Evolutionary conservation across 2,888 invertebrate genomes (phyloP), one percentile per base, ranked within the genome.

Genomic region (Machimus atricapillus): DNA sequence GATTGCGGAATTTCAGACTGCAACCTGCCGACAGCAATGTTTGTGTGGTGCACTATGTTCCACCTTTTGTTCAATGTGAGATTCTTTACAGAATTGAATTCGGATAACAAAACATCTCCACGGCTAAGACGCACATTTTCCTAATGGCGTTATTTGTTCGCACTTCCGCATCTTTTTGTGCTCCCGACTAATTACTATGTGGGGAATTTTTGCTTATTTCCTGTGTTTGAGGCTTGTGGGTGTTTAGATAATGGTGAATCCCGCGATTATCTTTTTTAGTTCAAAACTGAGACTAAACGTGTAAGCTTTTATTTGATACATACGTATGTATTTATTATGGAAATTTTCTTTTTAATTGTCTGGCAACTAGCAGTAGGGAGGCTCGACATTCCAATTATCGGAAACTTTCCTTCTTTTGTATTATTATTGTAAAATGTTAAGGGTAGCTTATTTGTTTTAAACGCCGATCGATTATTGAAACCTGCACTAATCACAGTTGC

Each of bases 41-140:
- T 82, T 37, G 82, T 82, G 34, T 82, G 66, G 82, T 82, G 82
- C 37, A 82, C 52, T 37, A 34, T 66, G 52, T 66, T 85, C 40
- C 73, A 76, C n/a, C 58, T 85, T 74, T 46, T 74, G 9, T 74
- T 85, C 9, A 34, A 31, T 79, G 73, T 66, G 52, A 85, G 56
- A 66, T 66, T 66, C 66, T 66, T 66, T 66, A 66, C 66, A 8
- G 66, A 23, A 66, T 27, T 52, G 7, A 52, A 52, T 66, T 66
- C 27, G 66, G 27, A 66, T 66, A 14, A 23, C 12, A 66, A 12
- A 7, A 19, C 3, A 12, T 66, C 6, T 66, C 12, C 19, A 23
- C 12, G 19, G 8, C 23, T 66, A 9, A 58, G 58, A 23, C 23
- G 19, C 23, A 58, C 4, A 66, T 9, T 66, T 66, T 66, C 1